A percentile compares a stretch with the other conserved stretches of the same genome.
phyloP scores from a whole-genome alignment of 2,113 vertebrate species.

The Oreamnos americanus region DNA sequence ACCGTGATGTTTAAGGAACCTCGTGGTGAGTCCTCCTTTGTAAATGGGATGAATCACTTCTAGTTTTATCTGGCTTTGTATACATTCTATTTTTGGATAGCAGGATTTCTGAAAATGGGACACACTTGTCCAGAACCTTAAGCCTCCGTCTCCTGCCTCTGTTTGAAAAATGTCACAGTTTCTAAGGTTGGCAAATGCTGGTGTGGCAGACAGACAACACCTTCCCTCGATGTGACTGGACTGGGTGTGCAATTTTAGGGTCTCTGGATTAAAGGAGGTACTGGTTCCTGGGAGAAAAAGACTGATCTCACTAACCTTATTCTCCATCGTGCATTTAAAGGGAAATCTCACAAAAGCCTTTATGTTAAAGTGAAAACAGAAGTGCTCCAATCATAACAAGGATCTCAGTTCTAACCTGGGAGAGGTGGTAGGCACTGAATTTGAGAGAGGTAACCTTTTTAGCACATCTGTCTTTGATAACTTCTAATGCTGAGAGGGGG shows the following conservation, averaged over 20 bases:
- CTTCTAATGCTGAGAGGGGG: slow-evolving; percentile 32
- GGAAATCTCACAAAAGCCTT: slow-evolving; percentile 21
- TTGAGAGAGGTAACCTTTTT: slow-evolving; percentile 39
- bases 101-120: background rate
- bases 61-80: background rate
- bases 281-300: background rate
- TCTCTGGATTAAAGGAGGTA: background rate
- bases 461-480: slow-evolving; percentile 74
- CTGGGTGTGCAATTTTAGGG: background rate
- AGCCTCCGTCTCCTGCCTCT: background rate
- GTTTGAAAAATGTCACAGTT: background rate
- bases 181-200: background rate
- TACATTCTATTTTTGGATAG: background rate
- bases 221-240: background rate
- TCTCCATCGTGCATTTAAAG: slow-evolving; percentile 42
- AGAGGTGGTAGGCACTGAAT: slow-evolving; percentile 15
- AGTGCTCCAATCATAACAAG: slow-evolving; percentile 24
- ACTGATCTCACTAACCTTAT: background rate
- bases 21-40: background rate
- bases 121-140: background rate
- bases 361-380: slow-evolving; percentile 49
- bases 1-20: background rate
- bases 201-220: background rate
- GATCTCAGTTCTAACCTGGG: background rate
- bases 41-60: background rate